phyloP scores from a whole-genome alignment of 1,140 invertebrate genomes.

The Leptinotarsa undecemlineata region DNA sequence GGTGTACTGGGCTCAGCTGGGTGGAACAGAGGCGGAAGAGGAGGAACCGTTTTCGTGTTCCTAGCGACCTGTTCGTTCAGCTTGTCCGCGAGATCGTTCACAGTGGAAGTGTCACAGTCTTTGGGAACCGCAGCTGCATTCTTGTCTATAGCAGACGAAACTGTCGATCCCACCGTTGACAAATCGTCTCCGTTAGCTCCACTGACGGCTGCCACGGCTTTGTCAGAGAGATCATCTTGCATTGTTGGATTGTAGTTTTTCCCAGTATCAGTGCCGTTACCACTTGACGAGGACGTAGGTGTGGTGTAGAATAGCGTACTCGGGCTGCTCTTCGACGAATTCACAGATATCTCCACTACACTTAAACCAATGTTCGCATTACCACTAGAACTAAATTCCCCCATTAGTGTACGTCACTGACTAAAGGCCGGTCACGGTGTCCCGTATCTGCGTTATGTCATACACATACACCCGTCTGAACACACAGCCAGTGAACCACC shows the following conservation, averaged over 20 bases:
- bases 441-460: constrained; percentile 48
- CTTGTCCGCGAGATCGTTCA: constrained; percentile 47
- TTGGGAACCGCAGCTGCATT: constrained; percentile 33
- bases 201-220: constrained; percentile 47
- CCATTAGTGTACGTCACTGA: constrained; percentile 53
- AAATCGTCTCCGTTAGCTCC: constrained; percentile 43
- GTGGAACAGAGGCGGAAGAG: constrained; percentile 43
- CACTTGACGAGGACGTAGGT: constrained; percentile 47
- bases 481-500: constrained; percentile 47
- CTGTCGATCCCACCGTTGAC: constrained; percentile 27
- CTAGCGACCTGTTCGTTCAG: constrained; percentile 44
- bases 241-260: constrained; percentile 47
- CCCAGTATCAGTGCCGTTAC: constrained; percentile 39
- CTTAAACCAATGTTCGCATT: constrained; percentile 54
- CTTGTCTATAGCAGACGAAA: constrained; percentile 33
- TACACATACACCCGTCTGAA: constrained; percentile 48
- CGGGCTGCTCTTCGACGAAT: constrained; percentile 47
- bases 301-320: constrained; percentile 54
- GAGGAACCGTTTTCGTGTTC: constrained; percentile 37
- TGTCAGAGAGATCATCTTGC: constrained; percentile 55
- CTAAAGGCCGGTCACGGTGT: constrained; percentile 38
- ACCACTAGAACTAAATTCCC: constrained; percentile 55
- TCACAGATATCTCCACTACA: constrained; percentile 53
- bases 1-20: constrained; percentile 45
- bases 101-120: constrained; percentile 37